Base-by-base conservation (phyloP, 1,140 invertebrate genomes). In the Ceratosolen fusciceps region DNA sequence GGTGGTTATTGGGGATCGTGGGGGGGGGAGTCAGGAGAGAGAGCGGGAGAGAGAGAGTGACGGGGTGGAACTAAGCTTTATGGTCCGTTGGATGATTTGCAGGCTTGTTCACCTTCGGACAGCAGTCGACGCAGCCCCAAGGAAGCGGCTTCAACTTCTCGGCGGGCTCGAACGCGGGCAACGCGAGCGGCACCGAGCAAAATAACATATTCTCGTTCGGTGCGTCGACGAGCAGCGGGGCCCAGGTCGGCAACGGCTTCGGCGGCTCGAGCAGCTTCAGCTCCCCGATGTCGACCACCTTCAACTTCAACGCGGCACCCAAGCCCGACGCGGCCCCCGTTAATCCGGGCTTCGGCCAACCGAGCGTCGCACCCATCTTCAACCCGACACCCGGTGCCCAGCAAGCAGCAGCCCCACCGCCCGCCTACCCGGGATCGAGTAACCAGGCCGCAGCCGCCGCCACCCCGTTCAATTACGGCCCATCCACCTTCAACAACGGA, bases 381-480 rank as follows among this genome's bases (percentile, higher is more conserved):
- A 87, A 86, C 24, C 60, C 85, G 8, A 68, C 86, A 39, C 29
- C 58, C 2, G 0, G 81, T 21, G 29, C 77, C 47, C 82, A 84
- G 31, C 2, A 74, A n/a, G n/a, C n/a, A n/a, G n/a, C n/a, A n/a
- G n/a, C 85, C 0, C 81, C 84, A 1, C 87, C 84, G 16, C 73
- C 84, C 14, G 52, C 87, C 1, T 78, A 21, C 43, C 84, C 19
- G 85, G 88, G 86, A 34, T 52, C 82, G n/a, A 34, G 82, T n/a
- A 81, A 82, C 49, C 39, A 81, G 26, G 34, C 80, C 47, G 52
- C 81, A 9, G 29, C 81, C 29, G 14, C 82, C 0, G 10, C 83
- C 0, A 79, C 83, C 47, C 86, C 86, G 52, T 89, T 89, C 31
- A 88, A 85, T 58, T 89, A 89, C 52, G 84, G 83, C 16, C 74